Evolutionary conservation across 2,888 invertebrate genomes (phyloP), one percentile per base, ranked within the genome.

Genomic region (Rutpela maculata): DNA sequence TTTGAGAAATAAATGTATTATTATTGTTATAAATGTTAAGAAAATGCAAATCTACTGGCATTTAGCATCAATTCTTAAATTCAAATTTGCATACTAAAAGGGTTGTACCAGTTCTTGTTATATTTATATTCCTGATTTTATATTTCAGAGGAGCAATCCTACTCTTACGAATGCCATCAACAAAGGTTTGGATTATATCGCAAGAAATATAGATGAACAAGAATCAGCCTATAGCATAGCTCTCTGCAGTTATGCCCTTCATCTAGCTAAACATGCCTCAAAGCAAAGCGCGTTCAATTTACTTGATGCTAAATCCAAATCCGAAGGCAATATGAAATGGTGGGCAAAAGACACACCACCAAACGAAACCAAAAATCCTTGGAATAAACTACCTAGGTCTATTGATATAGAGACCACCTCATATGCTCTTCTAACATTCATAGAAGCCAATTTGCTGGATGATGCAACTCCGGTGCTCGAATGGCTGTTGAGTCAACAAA

Each of bases 371-470:
- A 92, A 92, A 72, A 94, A 94, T 86, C 94, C 94, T 0, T 94
- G 94, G 94, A 91, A 90, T 80, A 89, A 91, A 56, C 89, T 93
- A 78, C 94, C 96, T 0, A 92, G 93, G 77, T 94, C 95, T 0
- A 93, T 95, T 0, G 94, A 95, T 83, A 93, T 98, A 5, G 96
- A 97, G 89, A 96, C 97, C 83, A 98, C 98, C 0, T 94, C 98
- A 0, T 99, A 98, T 89, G 95, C 95, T 0, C 90, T 99, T 74
- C 91, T 97, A 74, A 94, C 96, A 0, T 93, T 93, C 87, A 86
- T 94, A 15, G 91, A 92, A 74, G 89, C 89, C 4, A 90, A 90
- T 75, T 81, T 88, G 66, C 76, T 89, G 9, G 87, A 86, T 77
- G 93, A 93, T 80, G 90, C 93, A 0, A 88, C 94, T 31, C 93